phyloP scores from a whole-genome alignment of 2,888 invertebrate genomes.

The Pachycephus smyrnensis region DNA sequence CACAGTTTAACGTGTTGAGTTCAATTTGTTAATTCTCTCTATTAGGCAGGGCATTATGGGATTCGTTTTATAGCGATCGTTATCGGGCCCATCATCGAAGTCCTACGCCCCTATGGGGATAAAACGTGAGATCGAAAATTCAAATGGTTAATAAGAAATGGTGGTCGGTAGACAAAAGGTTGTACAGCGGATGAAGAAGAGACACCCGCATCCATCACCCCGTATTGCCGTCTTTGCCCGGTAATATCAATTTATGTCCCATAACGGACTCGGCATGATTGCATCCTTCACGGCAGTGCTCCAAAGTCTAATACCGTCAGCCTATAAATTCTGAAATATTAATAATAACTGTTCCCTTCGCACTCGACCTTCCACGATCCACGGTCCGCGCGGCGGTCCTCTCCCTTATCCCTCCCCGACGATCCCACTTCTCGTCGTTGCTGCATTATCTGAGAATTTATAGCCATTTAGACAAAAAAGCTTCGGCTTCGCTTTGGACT shows the following conservation, averaged over 20 bases:
- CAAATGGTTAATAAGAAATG: slow-evolving; percentile 15
- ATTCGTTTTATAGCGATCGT: slow-evolving; percentile 3
- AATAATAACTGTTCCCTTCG: slow-evolving; percentile 42
- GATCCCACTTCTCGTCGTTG: slow-evolving; percentile 21
- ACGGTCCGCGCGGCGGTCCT: slow-evolving; percentile 25
- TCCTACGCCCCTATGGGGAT: slow-evolving; percentile 19
- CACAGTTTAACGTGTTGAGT: neutral
- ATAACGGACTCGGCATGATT: slow-evolving; percentile 33
- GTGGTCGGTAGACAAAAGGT: slow-evolving; percentile 1
- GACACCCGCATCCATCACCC: slow-evolving; percentile 13
- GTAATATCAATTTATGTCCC: slow-evolving; percentile 44
- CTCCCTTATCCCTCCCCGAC: slow-evolving; percentile 21
- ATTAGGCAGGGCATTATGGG: neutral
- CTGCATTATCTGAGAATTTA: slow-evolving; percentile 55
- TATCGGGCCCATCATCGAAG: slow-evolving; percentile 1
- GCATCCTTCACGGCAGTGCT: slow-evolving; percentile 33
- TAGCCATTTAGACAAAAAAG: slow-evolving; percentile 48
- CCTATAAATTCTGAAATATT: slow-evolving; percentile 51
- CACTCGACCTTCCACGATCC: slow-evolving; percentile 22
- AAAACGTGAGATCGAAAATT: slow-evolving; percentile 21
- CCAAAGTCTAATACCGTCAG: slow-evolving; percentile 28
- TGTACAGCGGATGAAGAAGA: slow-evolving; percentile 1
- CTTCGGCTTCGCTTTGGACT: slow-evolving; percentile 37
- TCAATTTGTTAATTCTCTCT: neutral
- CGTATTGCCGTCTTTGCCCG: slow-evolving; percentile 7